These are phyloP conservation scores for Pantala flavescens DNA, from an alignment of 1,140 invertebrate species.

Conservation along the genomic window DNA sequence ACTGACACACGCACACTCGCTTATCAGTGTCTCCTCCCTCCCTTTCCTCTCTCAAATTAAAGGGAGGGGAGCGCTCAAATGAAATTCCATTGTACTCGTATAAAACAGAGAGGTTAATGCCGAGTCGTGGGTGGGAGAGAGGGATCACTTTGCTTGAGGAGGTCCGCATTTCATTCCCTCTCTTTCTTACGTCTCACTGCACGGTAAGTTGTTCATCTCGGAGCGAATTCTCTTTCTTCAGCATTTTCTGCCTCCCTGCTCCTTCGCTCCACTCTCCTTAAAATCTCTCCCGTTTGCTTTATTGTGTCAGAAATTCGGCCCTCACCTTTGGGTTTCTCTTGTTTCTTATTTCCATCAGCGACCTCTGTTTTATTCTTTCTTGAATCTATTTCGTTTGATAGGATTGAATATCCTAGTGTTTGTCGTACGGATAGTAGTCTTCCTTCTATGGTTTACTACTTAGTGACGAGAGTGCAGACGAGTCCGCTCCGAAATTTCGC, in stretches of 20 bases:
- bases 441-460: too few species aligned
- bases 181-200: neutral
- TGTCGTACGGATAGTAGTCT: too few species aligned
- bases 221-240: neutral
- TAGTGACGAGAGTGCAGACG: too few species aligned
- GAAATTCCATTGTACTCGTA: conserved; percentile 5
- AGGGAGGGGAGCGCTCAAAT: neutral
- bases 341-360: too few species aligned
- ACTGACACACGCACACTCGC: neutral
- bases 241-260: neutral
- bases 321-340: too few species aligned
- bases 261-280: neutral
- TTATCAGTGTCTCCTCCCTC: neutral
- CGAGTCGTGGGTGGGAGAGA: neutral
- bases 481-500: too few species aligned
- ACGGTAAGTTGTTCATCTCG: too few species aligned
- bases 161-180: neutral
- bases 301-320: too few species aligned
- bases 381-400: too few species aligned
- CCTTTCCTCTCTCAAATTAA: neutral
- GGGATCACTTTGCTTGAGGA: neutral
- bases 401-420: too few species aligned
- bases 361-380: too few species aligned
- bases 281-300: neutral
- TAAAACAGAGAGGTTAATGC: conserved; percentile 6